These are phyloP conservation scores for Panurus biarmicus DNA, from an alignment of 2,113 vertebrate species.

Conservation along the genomic window DNA sequence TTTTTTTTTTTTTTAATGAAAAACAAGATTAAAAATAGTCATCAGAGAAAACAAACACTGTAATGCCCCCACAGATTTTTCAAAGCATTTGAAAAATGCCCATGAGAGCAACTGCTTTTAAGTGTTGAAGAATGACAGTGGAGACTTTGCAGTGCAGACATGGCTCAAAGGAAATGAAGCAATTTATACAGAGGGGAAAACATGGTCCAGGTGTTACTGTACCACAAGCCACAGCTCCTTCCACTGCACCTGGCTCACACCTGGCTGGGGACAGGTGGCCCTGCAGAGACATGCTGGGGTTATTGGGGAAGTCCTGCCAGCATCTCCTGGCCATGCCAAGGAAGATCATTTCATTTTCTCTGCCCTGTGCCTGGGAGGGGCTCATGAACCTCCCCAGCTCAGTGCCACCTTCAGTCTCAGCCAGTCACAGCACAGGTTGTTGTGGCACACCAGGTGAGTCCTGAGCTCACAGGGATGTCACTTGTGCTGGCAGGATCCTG, in stretches of 20 bases:
- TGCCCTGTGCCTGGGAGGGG: not conserved
- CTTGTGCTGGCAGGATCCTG: accelerated
- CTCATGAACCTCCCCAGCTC: not conserved
- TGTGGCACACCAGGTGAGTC: not conserved
- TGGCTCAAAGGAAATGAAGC: not conserved
- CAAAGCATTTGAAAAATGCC: not conserved
- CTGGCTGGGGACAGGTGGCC: not conserved
- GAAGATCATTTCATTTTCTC: not conserved
- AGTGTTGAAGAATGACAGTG: not conserved
- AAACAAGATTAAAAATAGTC: constrained; percentile 13
- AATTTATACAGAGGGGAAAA: not conserved
- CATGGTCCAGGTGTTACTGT: too few species aligned
- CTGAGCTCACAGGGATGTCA: not conserved
- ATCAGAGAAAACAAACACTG: not conserved
- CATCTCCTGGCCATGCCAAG: not conserved
- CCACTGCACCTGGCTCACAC: not conserved
- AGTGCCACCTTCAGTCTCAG: not conserved
- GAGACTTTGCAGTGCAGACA: not conserved
- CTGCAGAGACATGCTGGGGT: not conserved
- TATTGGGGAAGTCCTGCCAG: not conserved
- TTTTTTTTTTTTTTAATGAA: not conserved
- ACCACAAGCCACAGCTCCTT: not conserved
- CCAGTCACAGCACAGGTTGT: not conserved
- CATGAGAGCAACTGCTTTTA: not conserved
- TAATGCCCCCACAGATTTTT: not conserved